These are phyloP conservation scores for Drosophila kurseongensis DNA, from an alignment of 1,140 invertebrate species.

Conservation along the genomic window DNA sequence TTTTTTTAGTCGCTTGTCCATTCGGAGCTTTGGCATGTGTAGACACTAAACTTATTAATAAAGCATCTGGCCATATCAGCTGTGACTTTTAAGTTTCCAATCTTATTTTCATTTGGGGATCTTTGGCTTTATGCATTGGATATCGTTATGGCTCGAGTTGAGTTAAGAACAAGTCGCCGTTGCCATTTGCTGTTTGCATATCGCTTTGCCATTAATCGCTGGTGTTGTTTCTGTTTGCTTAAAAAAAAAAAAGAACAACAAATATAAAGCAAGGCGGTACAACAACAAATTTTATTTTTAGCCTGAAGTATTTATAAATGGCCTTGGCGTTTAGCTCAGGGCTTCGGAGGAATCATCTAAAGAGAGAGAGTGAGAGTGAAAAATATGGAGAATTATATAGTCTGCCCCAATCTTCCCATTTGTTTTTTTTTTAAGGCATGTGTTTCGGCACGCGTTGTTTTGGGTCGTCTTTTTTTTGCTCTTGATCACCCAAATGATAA, in stretches of 20 bases:
- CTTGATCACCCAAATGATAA: not conserved
- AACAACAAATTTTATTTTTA: constrained; percentile 73
- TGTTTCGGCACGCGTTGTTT: constrained; percentile 2
- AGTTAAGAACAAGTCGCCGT: constrained; percentile 35
- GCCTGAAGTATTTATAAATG: constrained; percentile 79
- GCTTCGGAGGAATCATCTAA: constrained; percentile 2
- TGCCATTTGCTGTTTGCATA: constrained; percentile 56
- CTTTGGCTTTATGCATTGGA: constrained; percentile 13
- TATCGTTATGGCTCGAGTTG: constrained; percentile 1
- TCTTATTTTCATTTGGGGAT: constrained; percentile 27
- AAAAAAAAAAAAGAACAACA: constrained; percentile 17
- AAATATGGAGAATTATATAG: constrained; percentile 3
- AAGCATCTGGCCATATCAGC: constrained; percentile 46
- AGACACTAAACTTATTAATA: constrained; percentile 57
- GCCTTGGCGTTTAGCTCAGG: constrained; percentile 58
- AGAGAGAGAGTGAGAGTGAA: not conserved
- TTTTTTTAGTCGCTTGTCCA: constrained; percentile 44
- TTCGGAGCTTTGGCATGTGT: constrained; percentile 32
- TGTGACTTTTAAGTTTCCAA: constrained; percentile 17
- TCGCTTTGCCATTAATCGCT: constrained; percentile 56
- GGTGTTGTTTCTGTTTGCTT: constrained; percentile 44
- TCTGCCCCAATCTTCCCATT: constrained; percentile 8
- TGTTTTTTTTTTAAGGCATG: not conserved
- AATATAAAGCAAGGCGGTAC: constrained; percentile 22
- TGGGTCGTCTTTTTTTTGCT: not conserved